Base-by-base conservation (phyloP, 1,140 invertebrate species). In the Phymorhynchus buccinoides region DNA sequence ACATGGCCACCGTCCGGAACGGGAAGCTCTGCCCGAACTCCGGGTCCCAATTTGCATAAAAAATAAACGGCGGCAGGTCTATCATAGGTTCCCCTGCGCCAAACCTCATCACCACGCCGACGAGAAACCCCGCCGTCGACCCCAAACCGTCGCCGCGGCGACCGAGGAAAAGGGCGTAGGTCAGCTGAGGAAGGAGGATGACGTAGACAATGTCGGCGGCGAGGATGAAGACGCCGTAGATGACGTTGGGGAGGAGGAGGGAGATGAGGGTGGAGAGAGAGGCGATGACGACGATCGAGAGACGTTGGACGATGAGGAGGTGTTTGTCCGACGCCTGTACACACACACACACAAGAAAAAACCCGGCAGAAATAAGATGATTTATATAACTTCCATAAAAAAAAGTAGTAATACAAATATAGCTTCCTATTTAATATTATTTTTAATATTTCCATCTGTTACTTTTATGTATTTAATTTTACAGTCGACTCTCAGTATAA, bases 201-300 rank as follows among this genome's bases (percentile, higher is more conserved):
- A 92, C 92, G 88, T 90, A 93, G 4, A 92, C 91, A 73, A 93
- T 88, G 78, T 93, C 92, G 18, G 91, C 92, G 44, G 92, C 92
- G 32, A 93, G 85, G 32, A 92, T 89, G 83, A 92, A 93, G 41
- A 93, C 66, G 30, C 91, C 91, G 52, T 91, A 92, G 41, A 93
- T 90, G 73, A 89, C 88, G n/a, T n/a, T n/a, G 16, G 88, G 88
- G 6, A 91, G 87, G 44, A 77, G 86, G 16, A 92, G 84, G 35
- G 92, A 91, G 56, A 93, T 91, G 3, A 88, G 75, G 41, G 91
- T 91, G 41, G 91, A 86, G 30, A 91, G 42, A 4, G 77, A 35
- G 32, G 91, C 92, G 41, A 92, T 80, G 18, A 88, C 62, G 14
- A 92, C 39, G 18, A 93, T 86, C 2, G 90, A 81, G 12, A 90